Evolutionary conservation across 2,797 vertebrate species (phyloP).

Genomic region (Antrozous pallidus): DNA sequence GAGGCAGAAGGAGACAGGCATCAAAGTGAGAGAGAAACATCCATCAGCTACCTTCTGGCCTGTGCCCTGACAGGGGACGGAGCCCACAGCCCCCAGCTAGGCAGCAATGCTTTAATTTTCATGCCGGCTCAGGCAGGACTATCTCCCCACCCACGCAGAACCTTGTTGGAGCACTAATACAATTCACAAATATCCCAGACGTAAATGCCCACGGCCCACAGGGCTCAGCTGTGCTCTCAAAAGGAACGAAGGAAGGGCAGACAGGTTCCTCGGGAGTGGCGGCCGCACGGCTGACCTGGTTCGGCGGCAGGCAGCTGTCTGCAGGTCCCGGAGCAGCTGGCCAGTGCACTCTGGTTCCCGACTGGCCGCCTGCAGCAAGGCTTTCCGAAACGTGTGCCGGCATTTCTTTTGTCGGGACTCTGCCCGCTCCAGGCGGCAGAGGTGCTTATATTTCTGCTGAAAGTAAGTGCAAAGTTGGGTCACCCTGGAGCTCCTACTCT

Average conservation of each 20-base stretch:
- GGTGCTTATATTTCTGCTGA: constrained; percentile 98
- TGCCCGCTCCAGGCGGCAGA: constrained; percentile 96
- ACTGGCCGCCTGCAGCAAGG: constrained; percentile 94
- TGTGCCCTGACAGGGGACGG: not conserved
- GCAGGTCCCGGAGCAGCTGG: constrained; percentile 91
- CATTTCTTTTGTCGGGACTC: constrained; percentile 95
- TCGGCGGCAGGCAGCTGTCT: constrained; percentile 82
- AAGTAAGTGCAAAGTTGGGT: constrained; percentile 97
- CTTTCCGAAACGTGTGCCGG: constrained; percentile 94
- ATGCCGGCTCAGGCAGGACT: fast-evolving
- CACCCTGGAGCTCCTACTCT: constrained; percentile 92
- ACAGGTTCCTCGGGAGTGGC: not conserved
- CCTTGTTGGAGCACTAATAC: not conserved
- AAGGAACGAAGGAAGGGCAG: not conserved
- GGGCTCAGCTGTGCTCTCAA: not conserved
- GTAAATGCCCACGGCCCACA: not conserved
- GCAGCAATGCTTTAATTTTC: not conserved
- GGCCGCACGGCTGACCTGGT: constrained; percentile 83
- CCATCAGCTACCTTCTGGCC: not conserved
- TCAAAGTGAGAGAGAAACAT: not conserved
- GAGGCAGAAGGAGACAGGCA: not conserved
- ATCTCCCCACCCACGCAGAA: not conserved
- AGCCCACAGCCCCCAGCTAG: not conserved
- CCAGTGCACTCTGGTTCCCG: constrained; percentile 92
- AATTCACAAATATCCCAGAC: not conserved